These are phyloP conservation scores for Torymus aiolomorphi DNA, from an alignment of 2,888 invertebrate genomes.

Conservation along the genomic window DNA sequence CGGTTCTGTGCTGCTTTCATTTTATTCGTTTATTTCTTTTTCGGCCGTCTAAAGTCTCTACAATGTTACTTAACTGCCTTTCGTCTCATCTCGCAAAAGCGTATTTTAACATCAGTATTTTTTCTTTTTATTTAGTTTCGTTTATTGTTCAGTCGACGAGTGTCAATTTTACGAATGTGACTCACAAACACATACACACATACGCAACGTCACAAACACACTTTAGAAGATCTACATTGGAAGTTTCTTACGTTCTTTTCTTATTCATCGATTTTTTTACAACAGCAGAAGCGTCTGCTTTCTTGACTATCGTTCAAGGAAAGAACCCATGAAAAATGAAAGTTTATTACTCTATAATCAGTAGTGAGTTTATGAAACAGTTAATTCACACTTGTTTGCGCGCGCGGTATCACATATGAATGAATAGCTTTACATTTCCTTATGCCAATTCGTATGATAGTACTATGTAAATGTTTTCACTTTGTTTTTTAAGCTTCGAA, in stretches of 20 bases:
- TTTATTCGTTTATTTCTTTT: neutral
- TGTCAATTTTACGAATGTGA: constrained; percentile 36
- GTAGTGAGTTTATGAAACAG: neutral
- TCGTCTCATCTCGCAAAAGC: constrained; percentile 31
- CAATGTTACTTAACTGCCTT: constrained; percentile 29
- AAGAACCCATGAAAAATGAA: constrained; percentile 21
- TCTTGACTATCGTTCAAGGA: constrained; percentile 12
- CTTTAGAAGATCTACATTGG: constrained; percentile 41
- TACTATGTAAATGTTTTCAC: too few relatives aligned
- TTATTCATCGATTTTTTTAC: constrained; percentile 6
- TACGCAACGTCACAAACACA: constrained; percentile 19
- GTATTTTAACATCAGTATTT: constrained; percentile 31
- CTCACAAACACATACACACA: too few relatives aligned
- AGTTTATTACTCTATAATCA: constrained; percentile 9
- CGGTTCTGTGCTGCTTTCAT: constrained; percentile 19
- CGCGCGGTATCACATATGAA: too few relatives aligned
- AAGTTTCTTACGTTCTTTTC: constrained; percentile 30
- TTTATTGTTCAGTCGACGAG: constrained; percentile 37
- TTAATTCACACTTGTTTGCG: too few relatives aligned
- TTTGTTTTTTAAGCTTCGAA: too few relatives aligned
- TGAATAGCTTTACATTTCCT: too few relatives aligned
- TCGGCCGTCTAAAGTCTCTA: neutral
- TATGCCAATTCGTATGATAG: too few relatives aligned
- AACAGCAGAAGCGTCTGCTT: constrained; percentile 12
- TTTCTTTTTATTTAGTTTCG: neutral